Base-by-base conservation (phyloP, 1,140 invertebrate species). In the Neodiprion lecontei region DNA sequence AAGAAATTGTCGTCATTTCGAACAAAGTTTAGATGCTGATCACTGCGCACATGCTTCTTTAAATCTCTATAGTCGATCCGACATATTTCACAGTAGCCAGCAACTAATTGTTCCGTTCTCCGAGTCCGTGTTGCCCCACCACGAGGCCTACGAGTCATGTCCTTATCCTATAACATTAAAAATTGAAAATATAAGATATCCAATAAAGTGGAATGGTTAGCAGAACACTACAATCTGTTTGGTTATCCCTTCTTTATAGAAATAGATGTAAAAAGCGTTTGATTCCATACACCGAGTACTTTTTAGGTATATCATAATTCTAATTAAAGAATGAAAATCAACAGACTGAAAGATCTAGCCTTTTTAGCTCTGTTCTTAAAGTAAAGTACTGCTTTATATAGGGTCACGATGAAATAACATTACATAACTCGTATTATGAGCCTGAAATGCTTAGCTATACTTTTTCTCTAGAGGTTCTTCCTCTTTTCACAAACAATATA, bases 21-120 rank as follows among this genome's bases (percentile, higher is more conserved):
- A 48, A 93, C 92, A 81, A 94, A 94, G 69, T 90, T 91, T 66
- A 92, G 81, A 85, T 95, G 94, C 79, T 92, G 91, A 69, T 93
- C 92, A n/a, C 91, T 93, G 74, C 93, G 91, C 48, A 93, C 85
- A 77, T 95, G 94, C 75, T 92, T 89, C 1, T 89, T 89, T 14
- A 94, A 83, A 79, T 92, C 92, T 72, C 89, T 89, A 83, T 94
- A 95, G 75, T 93, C 92, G 65, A 90, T 84, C 79, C 92, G 93
- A 83, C 94, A 95, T 83, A 94, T 93, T 86, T 94, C 93, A 87
- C 94, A 95, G 80, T 93, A 94, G 70, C 94, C 93, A 69, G 88
- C 84, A 75, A 89, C 90, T 76, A 91, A 86, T 76, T 91, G 89
- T 80, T 91, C 86, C 68, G 87, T 83, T 80, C 90, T 82, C 80